Evolutionary conservation across 2,888 invertebrate species (phyloP).

Genomic region (Dorcus hopei): DNA sequence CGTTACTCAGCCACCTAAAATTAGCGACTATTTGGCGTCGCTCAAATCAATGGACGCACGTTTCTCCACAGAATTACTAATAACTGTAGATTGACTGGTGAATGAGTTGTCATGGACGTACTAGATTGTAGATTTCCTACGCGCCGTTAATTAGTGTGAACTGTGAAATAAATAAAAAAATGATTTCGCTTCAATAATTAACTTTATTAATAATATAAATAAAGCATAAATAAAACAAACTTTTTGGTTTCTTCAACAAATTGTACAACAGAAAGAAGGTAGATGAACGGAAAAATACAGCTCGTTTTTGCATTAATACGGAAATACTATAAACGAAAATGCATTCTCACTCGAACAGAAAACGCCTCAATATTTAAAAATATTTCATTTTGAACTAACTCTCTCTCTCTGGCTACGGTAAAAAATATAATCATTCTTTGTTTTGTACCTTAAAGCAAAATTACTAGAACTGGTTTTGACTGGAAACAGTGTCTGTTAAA

Average conservation of each 20-base stretch:
- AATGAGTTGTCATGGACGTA: no score
- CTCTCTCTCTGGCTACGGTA: neutral
- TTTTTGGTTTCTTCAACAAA: constrained; percentile 33
- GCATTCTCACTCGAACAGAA: neutral
- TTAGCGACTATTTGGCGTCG: no score
- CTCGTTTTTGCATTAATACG: neutral
- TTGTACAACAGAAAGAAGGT: neutral
- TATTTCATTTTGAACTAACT: no score
- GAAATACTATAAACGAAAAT: neutral
- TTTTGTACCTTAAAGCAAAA: neutral
- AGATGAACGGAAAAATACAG: neutral
- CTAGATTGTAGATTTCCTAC: no score
- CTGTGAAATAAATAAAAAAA: no score
- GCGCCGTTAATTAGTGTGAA: no score
- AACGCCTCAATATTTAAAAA: no score
- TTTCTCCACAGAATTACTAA: no score
- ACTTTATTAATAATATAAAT: constrained; percentile 16
- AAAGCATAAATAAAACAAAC: constrained; percentile 36
- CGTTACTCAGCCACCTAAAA: no score
- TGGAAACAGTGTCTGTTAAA: neutral
- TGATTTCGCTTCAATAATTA: neutral
- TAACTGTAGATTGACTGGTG: no score
- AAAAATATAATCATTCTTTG: neutral
- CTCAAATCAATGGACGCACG: no score
- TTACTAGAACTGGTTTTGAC: neutral